Evolutionary conservation across 2,797 vertebrate genomes (phyloP), one percentile per base, ranked within the genome.

Genomic region (Sebastes kiyomatsui): DNA sequence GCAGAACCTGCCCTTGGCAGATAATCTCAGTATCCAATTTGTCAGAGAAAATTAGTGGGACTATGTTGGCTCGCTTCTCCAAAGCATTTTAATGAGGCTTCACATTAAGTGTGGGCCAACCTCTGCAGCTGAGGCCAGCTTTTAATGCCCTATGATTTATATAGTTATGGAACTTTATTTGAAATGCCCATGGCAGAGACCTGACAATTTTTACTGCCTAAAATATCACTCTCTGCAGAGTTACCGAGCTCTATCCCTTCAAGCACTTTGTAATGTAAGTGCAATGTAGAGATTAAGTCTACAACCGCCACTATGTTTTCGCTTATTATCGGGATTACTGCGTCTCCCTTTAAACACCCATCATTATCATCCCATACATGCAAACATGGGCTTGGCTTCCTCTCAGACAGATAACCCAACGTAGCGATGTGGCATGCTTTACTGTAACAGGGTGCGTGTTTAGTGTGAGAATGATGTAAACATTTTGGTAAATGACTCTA

Each of bases 381-480:
- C 77, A 87, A 84, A 86, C 72, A 77, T 62, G 55, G 83, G 52
- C 80, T 89, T 88, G 90, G 86, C 87, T 67, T 65, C 20, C 55
- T 75, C 73, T 85, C 86, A 89, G 74, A 83, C 75, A 83, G 80
- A 88, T 83, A 83, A 83, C 77, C 60, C n/a, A 84, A 61, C 72
- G 20, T 62, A 60, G 81, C 67, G 54, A 52, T 85, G 77, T 89
- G 80, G 77, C 62, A 11, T 69, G 77, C 78, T 86, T 89, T 79
- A 82, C 79, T 79, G 83, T 87, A 88, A 87, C 72, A 83, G 83
- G 67, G 76, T 89, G 87, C 83, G 84, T 80, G 74, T 89, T 79
- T 69, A 86, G 75, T 67, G 73, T 84, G 85, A 86, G 84, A 88
- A 90, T 93, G 90, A 93, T 93, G 87, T 92, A 90, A 93, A 94